Evolutionary conservation across 2,113 vertebrate species (phyloP).

Genomic region (Hemiprocne comata): DNA sequence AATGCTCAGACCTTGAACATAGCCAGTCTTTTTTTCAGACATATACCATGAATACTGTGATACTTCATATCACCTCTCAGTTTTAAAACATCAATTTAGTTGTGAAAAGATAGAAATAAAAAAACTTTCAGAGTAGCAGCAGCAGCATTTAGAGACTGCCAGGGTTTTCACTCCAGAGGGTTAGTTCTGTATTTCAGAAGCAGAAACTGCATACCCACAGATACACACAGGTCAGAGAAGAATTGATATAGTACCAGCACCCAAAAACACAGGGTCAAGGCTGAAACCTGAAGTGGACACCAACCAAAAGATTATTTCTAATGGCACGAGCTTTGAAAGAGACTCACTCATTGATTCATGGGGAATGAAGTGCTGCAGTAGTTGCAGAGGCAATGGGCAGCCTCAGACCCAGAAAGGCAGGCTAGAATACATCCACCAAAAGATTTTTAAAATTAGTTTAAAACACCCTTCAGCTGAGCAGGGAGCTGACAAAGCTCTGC

Average conservation of each 20-base stretch:
- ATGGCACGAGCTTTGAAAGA: neutral
- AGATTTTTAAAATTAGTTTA: neutral
- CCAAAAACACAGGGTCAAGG: neutral
- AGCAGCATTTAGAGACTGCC: neutral
- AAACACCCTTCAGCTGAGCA: neutral
- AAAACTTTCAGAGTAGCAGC: neutral
- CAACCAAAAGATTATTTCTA: neutral
- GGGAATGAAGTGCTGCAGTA: neutral
- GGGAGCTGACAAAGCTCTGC: neutral
- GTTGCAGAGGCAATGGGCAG: fast-evolving
- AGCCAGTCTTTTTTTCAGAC: neutral
- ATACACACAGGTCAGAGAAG: neutral
- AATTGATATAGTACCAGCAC: neutral
- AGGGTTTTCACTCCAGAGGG: neutral
- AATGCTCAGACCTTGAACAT: neutral
- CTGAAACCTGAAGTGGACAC: neutral
- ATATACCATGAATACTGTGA: no score
- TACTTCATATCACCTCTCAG: neutral
- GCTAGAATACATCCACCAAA: neutral
- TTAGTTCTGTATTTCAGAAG: neutral
- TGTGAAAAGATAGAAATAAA: neutral
- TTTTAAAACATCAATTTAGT: neutral
- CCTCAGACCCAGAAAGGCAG: neutral
- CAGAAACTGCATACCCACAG: neutral
- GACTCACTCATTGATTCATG: neutral